These are phyloP conservation scores for Chromobotia macracanthus DNA, from an alignment of 2,797 vertebrate species.

Conservation along the genomic window DNA sequence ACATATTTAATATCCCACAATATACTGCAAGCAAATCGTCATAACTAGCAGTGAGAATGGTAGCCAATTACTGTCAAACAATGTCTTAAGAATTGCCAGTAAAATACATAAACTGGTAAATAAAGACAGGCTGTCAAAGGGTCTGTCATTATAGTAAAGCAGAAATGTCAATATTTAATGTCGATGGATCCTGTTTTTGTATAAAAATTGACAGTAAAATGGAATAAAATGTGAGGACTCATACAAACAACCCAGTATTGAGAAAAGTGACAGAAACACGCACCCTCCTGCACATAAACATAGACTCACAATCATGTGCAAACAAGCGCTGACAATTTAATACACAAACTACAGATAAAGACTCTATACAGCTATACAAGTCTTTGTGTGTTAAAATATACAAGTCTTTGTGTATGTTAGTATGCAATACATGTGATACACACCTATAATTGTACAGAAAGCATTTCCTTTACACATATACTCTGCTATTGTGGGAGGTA, in stretches of 20 bases:
- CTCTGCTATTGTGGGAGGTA: too few relatives aligned
- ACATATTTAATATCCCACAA: slow-evolving; percentile 38
- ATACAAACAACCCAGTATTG: slow-evolving; percentile 51
- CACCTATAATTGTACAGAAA: too few relatives aligned
- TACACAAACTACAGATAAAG: too few relatives aligned
- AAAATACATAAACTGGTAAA: slow-evolving; percentile 42
- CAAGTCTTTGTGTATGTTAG: too few relatives aligned
- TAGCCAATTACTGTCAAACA: slow-evolving; percentile 42
- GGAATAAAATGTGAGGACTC: slow-evolving; percentile 40
- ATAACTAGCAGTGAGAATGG: background rate
- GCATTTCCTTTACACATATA: too few relatives aligned
- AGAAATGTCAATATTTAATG: slow-evolving; percentile 53
- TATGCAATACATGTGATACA: too few relatives aligned
- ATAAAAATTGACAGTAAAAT: slow-evolving; percentile 43
- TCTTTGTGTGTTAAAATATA: too few relatives aligned
- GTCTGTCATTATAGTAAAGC: slow-evolving; percentile 26
- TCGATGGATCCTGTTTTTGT: slow-evolving; percentile 39
- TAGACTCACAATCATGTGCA: background rate
- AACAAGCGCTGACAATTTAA: too few relatives aligned
- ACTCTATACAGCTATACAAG: too few relatives aligned
- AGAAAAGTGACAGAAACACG: slow-evolving; percentile 20
- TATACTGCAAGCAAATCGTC: slow-evolving; percentile 16
- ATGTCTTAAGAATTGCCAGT: slow-evolving; percentile 1
- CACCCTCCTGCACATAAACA: background rate
- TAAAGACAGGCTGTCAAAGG: slow-evolving; percentile 40